Conservation (phyloP, 2,113 vertebrate genomes). For the Gambusia holbrooki region DNA sequence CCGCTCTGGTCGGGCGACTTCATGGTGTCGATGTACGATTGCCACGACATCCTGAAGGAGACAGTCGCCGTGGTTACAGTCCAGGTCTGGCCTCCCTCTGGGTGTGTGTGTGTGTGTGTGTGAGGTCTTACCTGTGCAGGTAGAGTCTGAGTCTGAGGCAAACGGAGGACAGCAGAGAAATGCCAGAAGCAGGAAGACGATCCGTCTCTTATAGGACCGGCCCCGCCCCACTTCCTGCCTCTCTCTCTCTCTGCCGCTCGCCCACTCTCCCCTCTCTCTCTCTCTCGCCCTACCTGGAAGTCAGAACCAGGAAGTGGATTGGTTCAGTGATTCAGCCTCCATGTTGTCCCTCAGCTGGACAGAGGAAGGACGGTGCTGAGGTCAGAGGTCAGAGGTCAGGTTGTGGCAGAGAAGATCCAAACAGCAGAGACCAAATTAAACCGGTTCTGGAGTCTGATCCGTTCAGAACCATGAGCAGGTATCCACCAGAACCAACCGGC, state of each 20-base stretch:
- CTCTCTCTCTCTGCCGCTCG: neutral
- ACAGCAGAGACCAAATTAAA: too few species aligned
- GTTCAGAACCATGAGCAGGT: too few species aligned
- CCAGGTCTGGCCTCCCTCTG: too few species aligned
- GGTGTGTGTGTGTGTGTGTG: neutral
- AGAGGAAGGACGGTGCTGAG: neutral
- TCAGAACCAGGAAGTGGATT: constrained; percentile 34
- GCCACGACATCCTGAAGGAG: constrained; percentile 33
- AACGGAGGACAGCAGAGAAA: constrained; percentile 15
- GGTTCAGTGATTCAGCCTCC: neutral
- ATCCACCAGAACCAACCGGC: too few species aligned
- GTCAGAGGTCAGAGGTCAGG: too few species aligned
- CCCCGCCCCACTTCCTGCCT: constrained; percentile 54
- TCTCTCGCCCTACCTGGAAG: constrained; percentile 36
- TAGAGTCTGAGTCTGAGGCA: constrained; percentile 15
- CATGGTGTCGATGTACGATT: neutral
- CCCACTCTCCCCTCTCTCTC: neutral
- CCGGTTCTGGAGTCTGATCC: too few species aligned
- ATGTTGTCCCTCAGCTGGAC: neutral
- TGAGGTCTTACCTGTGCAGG: constrained; percentile 56
- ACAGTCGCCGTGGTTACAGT: neutral
- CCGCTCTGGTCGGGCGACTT: fast-evolving
- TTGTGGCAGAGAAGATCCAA: too few species aligned
- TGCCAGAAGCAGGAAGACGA: constrained; percentile 52
- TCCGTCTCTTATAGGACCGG: constrained; percentile 31